These are phyloP conservation scores for Pantala flavescens DNA, from an alignment of 1,140 invertebrate species.

Conservation along the genomic window DNA sequence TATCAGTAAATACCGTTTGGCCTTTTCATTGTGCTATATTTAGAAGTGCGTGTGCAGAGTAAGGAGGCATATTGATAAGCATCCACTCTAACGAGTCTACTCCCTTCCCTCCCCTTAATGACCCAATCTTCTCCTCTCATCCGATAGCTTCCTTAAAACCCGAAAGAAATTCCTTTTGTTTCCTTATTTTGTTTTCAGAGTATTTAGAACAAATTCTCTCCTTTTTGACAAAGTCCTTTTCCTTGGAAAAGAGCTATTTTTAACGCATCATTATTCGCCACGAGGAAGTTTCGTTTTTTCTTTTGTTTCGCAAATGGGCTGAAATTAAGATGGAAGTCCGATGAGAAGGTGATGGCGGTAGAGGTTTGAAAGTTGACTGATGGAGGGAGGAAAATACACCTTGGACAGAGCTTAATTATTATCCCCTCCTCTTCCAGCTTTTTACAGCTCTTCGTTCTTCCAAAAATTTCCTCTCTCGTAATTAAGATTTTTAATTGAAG, in stretches of 20 bases:
- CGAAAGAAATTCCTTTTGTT: background rate
- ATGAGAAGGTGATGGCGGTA: background rate
- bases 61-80: too few relatives aligned
- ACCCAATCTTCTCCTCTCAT: background rate
- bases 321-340: constrained; percentile 1
- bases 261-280: background rate
- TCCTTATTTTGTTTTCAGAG: background rate
- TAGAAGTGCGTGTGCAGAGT: too few relatives aligned
- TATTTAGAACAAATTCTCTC: too few relatives aligned
- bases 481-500: too few relatives aligned
- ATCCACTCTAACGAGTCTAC: background rate
- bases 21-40: too few relatives aligned
- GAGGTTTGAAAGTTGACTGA: too few relatives aligned
- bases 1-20: too few relatives aligned
- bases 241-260: background rate
- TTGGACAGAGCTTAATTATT: too few relatives aligned
- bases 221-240: background rate
- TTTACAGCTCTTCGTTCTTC: too few relatives aligned
- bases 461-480: too few relatives aligned
- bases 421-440: too few relatives aligned
- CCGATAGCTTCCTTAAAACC: background rate
- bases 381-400: too few relatives aligned
- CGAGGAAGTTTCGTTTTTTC: background rate
- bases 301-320: background rate
- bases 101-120: background rate